Conservation (phyloP, 2,113 vertebrate genomes). For the Megaleporinus macrocephalus region DNA sequence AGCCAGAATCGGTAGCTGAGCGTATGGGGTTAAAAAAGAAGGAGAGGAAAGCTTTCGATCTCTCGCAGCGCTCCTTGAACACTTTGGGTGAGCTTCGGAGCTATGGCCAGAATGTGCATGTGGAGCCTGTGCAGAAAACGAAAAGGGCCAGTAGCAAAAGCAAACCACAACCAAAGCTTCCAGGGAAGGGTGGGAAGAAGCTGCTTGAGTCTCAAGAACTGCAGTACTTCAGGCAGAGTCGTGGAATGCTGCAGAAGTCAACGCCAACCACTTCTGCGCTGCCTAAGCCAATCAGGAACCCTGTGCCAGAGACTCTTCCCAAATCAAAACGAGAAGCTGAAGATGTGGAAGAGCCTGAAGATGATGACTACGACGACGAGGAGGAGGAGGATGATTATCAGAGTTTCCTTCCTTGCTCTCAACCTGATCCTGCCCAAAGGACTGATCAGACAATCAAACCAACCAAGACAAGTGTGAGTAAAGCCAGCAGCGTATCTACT, state of each 20-base stretch:
- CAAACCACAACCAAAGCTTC: constrained; percentile 64
- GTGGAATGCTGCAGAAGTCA: constrained; percentile 36
- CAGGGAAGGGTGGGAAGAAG: constrained; percentile 68
- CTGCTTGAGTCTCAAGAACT: constrained; percentile 75
- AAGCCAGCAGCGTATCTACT: neutral
- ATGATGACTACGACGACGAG: neutral
- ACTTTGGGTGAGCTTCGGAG: constrained; percentile 68
- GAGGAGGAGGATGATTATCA: constrained; percentile 8
- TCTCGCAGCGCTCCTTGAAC: constrained; percentile 80
- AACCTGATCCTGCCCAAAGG: constrained; percentile 30
- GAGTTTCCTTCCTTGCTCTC: constrained; percentile 8
- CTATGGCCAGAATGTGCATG: constrained; percentile 74
- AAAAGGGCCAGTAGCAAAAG: neutral
- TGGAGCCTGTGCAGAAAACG: constrained; percentile 44
- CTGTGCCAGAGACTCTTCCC: neutral
- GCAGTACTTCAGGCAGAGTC: constrained; percentile 69
- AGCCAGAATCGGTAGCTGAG: constrained; percentile 71
- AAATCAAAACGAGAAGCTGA: neutral
- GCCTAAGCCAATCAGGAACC: neutral
- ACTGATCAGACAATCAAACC: neutral
- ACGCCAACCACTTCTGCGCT: neutral
- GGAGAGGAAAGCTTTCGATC: constrained; percentile 72
- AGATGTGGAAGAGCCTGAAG: neutral
- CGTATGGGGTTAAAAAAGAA: constrained; percentile 82
- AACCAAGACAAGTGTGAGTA: neutral